phyloP scores from a whole-genome alignment of 2,113 vertebrate species.

The Perccottus glenii region DNA sequence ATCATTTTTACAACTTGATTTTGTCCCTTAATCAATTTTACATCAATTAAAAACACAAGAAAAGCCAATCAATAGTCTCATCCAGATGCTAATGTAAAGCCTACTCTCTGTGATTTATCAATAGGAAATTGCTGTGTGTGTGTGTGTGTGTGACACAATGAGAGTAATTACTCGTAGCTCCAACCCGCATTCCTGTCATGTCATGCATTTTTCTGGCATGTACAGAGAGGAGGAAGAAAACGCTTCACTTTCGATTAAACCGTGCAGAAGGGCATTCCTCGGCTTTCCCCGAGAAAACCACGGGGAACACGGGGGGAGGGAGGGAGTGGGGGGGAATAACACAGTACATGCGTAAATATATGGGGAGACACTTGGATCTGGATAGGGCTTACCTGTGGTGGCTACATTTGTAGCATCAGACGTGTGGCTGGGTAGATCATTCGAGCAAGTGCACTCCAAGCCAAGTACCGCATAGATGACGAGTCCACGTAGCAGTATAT shows the following conservation, averaged over 20 bases:
- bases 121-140: not conserved
- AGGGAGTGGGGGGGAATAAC: not conserved
- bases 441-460: slow-evolving; percentile 70
- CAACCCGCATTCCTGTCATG: slow-evolving; percentile 55
- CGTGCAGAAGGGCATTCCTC: slow-evolving; percentile 56
- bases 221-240: slow-evolving; percentile 3
- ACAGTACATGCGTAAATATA: slow-evolving; percentile 35
- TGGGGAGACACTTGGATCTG: slow-evolving; percentile 25
- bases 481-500: slow-evolving; percentile 82
- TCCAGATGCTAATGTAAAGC: not conserved
- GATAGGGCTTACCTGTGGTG: slow-evolving; percentile 73
- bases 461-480: slow-evolving; percentile 83
- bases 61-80: slow-evolving; percentile 6
- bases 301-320: not conserved
- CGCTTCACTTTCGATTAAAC: slow-evolving; percentile 36
- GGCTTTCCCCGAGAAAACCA: slow-evolving; percentile 54
- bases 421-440: slow-evolving; percentile 57
- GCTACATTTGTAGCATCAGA: slow-evolving; percentile 67
- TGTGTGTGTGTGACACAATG: slow-evolving; percentile 1
- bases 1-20: too few species aligned
- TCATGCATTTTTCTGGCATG: slow-evolving; percentile 48
- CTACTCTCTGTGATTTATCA: not conserved
- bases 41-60: not conserved
- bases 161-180: slow-evolving; percentile 3
- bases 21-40: not conserved